Evolutionary conservation across 2,797 vertebrate species (phyloP), one percentile per base, ranked within the genome.

Genomic region (Rhinella marina): DNA sequence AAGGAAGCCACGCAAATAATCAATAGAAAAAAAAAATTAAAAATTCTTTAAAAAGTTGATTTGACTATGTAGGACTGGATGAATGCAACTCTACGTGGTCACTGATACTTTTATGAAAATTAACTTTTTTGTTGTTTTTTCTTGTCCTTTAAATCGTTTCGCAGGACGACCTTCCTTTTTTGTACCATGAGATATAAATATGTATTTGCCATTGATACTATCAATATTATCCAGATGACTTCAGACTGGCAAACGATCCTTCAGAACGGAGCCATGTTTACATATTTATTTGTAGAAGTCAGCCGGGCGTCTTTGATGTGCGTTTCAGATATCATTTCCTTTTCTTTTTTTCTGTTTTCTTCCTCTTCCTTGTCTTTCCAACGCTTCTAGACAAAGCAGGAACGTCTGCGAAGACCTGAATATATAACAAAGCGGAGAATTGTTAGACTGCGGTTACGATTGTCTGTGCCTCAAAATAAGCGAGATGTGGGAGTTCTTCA

Each of bases 401-500:
- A 54, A 85, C 29, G n/a, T 52, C 57, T 54, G 59, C 73, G n/a
- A 57, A 77, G 84, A 64, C 57, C 62, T 32, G 41, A 72, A 79
- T 59, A 68, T 59, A 80, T 86, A 81, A 86, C 85, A 70, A 79
- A 25, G 85, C 52, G 7, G 77, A 50, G 52, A 66, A 81, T 68
- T 81, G 85, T 72, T 76, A 76, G 85, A 86, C 50, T 80, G 41
- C 84, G 64, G 32, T 81, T 86, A 61, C 77, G 73, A 86, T 86
- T 86, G 78, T 81, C 77, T 59, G 64, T 56, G 78, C 50, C 77
- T 41, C 17, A 29, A n/a, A 73, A 80, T 73, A 61, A 81, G 78
- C 73, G 78, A 86, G 77, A 57, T 86, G 76, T 81, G 64, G 77
- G 85, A 81, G 85, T 81, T 56, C 85, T 80, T 81, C 29, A 86